phyloP scores from a whole-genome alignment of 2,113 vertebrate genomes.

The Bos javanicus region DNA sequence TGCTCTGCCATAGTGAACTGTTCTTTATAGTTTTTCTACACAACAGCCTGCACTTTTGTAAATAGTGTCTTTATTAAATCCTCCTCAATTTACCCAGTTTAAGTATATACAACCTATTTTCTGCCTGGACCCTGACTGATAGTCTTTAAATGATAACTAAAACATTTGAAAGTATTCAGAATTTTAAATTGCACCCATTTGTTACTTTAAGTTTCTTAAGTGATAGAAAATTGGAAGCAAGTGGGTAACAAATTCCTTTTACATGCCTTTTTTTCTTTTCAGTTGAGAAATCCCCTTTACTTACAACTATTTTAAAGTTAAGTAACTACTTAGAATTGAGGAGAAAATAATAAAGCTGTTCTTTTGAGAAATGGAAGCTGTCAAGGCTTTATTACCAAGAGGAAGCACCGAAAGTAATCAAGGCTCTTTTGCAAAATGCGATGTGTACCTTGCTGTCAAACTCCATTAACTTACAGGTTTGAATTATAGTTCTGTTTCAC shows the following conservation, averaged over 20 bases:
- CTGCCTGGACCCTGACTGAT: not conserved
- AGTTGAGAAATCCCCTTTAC: constrained; percentile 26
- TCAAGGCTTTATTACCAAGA: constrained; percentile 66
- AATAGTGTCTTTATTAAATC: constrained; percentile 32
- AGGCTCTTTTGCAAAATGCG: constrained; percentile 64
- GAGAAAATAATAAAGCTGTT: constrained; percentile 69
- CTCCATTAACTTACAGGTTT: constrained; percentile 68
- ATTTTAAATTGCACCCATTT: constrained; percentile 34
- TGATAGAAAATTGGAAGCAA: constrained; percentile 38
- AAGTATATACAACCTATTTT: not conserved
- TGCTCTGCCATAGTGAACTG: not conserved
- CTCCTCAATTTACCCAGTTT: not conserved
- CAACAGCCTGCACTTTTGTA: not conserved
- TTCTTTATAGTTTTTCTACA: not conserved
- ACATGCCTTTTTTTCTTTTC: not conserved
- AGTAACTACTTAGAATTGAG: constrained; percentile 63
- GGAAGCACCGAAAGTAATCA: constrained; percentile 64
- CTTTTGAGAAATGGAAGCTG: constrained; percentile 71
- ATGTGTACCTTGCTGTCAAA: constrained; percentile 71
- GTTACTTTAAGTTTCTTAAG: constrained; percentile 41
- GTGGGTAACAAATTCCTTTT: not conserved
- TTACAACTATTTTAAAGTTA: constrained; percentile 60
- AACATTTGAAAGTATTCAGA: constrained; percentile 31
- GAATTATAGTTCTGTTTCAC: constrained; percentile 67
- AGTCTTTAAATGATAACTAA: constrained; percentile 8